Percentiles rank a stretch among this genome's conserved stretches.
phyloP scores from a whole-genome alignment of 2,888 invertebrate species.

The Mythimna pallens region DNA sequence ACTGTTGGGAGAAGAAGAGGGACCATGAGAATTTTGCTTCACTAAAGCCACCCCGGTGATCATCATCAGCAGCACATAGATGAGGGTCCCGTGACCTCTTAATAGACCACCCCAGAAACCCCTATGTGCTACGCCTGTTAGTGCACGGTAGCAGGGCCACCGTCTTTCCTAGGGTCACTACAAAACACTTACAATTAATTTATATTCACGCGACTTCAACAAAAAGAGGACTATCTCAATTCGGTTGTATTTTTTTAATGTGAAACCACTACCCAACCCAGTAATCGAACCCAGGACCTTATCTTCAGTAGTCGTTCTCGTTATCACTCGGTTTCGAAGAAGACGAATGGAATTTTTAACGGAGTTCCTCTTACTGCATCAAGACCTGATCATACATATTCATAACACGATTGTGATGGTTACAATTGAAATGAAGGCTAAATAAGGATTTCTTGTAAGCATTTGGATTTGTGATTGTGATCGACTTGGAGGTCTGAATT shows the following conservation, averaged over 20 bases:
- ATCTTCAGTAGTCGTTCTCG: background rate
- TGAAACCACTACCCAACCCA: background rate
- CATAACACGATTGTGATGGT: conserved; percentile 48
- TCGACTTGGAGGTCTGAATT: conserved; percentile 4
- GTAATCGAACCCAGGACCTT: background rate
- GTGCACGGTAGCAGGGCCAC: no score
- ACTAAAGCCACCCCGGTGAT: no score
- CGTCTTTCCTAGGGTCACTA: no score
- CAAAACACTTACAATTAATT: no score
- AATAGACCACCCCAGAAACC: no score
- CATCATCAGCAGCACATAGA: no score
- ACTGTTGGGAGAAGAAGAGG: no score
- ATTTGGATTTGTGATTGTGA: conserved; percentile 4
- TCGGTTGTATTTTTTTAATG: no score
- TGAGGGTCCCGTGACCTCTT: no score
- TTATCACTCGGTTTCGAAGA: conserved; percentile 1
- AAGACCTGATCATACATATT: conserved; percentile 40
- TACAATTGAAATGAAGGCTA: conserved; percentile 36
- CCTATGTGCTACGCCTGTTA: no score
- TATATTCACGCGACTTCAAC: no score
- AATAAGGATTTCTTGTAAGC: conserved; percentile 20
- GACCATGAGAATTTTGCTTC: background rate
- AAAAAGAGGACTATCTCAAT: no score
- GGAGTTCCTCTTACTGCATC: conserved; percentile 22
- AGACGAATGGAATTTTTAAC: conserved; percentile 18